Percentiles rank a stretch among this genome's conserved stretches.
phyloP scores from a whole-genome alignment of 2,113 vertebrate species.

The Casuarius casuarius region DNA sequence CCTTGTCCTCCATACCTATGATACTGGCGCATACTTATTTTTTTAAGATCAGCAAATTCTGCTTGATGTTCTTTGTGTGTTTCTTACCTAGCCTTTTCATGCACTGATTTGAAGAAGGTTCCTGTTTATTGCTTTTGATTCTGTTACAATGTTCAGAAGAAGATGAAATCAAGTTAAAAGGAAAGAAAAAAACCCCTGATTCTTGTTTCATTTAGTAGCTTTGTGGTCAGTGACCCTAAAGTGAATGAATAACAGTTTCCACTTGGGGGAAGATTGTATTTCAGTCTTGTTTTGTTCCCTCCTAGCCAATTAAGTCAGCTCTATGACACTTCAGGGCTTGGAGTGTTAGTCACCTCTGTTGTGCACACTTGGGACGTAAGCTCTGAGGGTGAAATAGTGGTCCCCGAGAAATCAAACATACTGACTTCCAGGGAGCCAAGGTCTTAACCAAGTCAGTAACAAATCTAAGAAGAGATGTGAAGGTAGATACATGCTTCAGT shows the following conservation, averaged over 20 bases:
- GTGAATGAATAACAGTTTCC: conserved; percentile 39
- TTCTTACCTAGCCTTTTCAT: not conserved
- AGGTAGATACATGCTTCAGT: not conserved
- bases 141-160: not conserved
- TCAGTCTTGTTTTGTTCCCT: conserved; percentile 32
- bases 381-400: conserved; percentile 24
- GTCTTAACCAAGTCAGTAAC: not conserved
- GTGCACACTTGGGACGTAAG: not conserved
- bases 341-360: conserved; percentile 50
- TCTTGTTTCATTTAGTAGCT: conserved; percentile 11
- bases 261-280: conserved; percentile 51
- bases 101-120: not conserved
- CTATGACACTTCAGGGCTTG: not conserved
- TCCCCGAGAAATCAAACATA: conserved; percentile 20
- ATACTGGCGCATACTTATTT: not conserved
- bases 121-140: not conserved
- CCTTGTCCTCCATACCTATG: not conserved
- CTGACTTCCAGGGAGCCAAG: not conserved
- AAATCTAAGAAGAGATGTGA: not conserved
- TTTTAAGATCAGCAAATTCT: not conserved
- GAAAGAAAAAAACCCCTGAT: not conserved
- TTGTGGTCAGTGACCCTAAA: conserved; percentile 48
- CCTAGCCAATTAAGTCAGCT: conserved; percentile 45
- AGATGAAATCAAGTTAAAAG: conserved; percentile 24
- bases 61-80: not conserved